Conservation (phyloP, 2,797 vertebrate genomes). For the Protosalanx chinensis region DNA sequence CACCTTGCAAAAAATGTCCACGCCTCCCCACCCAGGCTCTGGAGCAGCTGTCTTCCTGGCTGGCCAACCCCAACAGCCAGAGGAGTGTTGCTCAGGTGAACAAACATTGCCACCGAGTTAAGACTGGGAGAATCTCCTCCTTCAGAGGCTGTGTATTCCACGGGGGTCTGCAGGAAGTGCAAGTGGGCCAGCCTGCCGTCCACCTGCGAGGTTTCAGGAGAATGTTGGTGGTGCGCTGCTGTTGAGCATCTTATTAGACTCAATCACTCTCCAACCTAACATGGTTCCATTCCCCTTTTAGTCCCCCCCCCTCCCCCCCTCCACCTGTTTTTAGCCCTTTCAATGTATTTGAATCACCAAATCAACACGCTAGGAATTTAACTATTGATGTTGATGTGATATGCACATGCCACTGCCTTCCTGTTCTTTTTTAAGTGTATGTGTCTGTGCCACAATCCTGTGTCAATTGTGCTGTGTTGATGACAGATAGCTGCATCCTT, state of each 20-base stretch:
- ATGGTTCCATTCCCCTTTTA: too few species aligned
- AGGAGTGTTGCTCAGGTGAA: conserved; percentile 63
- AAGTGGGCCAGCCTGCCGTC: conserved; percentile 24
- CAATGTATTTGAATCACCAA: background rate
- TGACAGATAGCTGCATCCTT: background rate
- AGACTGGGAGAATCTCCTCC: conserved; percentile 43
- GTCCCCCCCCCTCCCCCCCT: too few species aligned
- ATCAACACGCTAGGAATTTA: background rate
- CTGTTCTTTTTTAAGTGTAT: background rate
- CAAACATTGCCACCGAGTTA: conserved; percentile 65
- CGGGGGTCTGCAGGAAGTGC: conserved; percentile 49
- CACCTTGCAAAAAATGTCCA: conserved; percentile 5
- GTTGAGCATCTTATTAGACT: background rate
- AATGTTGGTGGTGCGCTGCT: conserved; percentile 21
- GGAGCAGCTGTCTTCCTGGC: conserved; percentile 63
- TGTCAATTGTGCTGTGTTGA: background rate
- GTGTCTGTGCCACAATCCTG: background rate
- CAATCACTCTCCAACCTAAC: background rate
- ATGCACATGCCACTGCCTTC: too few species aligned
- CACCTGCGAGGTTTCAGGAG: conserved; percentile 12
- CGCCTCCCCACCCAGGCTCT: conserved; percentile 45
- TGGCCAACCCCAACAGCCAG: conserved; percentile 22
- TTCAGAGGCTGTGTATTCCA: conserved; percentile 63
- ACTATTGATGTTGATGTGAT: too few species aligned
- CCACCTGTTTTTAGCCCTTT: background rate